These are phyloP conservation scores for Todus mexicanus DNA, from an alignment of 2,797 vertebrate species.

Conservation along the genomic window DNA sequence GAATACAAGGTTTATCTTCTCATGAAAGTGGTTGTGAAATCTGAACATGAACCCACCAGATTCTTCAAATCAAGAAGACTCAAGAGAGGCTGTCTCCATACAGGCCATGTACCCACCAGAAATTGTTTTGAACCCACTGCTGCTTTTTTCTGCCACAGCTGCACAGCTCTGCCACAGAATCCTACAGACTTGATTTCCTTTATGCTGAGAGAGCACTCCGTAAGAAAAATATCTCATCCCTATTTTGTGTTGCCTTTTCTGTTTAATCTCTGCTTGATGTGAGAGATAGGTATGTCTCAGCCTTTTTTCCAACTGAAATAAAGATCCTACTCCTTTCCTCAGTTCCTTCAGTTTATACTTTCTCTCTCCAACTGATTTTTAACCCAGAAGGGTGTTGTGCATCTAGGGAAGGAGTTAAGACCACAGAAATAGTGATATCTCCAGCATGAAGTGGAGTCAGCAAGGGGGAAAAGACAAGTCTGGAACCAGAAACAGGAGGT, in stretches of 20 bases:
- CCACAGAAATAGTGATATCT: background rate
- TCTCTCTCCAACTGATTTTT: background rate
- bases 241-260: background rate
- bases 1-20: background rate
- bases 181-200: background rate
- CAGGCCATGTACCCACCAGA: background rate
- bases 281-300: background rate
- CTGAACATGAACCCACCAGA: background rate
- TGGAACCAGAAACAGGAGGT: background rate
- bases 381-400: background rate
- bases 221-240: background rate
- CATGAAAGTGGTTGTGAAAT: background rate
- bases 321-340: background rate
- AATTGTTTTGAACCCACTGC: background rate
- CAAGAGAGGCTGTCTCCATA: background rate
- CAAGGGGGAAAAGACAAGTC: background rate
- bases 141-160: background rate
- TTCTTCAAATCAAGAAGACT: background rate
- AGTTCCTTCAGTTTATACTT: background rate
- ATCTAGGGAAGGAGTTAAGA: background rate
- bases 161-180: background rate
- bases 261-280: slow-evolving; percentile 9
- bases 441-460: background rate
- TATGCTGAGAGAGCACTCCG: background rate
- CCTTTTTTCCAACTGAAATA: background rate